Evolutionary conservation across 2,113 vertebrate genomes (phyloP).

Genomic region (Menura novaehollandiae): DNA sequence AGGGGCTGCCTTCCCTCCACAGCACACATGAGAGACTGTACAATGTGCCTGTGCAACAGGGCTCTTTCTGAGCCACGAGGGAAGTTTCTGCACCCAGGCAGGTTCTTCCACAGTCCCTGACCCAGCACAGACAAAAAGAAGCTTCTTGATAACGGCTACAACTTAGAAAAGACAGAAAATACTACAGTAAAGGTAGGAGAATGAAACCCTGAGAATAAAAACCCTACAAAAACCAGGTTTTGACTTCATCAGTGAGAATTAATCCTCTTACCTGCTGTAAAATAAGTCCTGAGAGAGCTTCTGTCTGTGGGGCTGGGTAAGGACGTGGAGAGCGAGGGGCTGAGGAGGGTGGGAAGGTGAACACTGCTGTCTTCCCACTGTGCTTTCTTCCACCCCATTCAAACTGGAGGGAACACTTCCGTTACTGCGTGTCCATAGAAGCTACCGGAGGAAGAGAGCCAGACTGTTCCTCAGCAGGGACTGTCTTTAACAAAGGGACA

Average conservation of each 20-base stretch:
- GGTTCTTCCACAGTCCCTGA: background rate
- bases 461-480: constrained; percentile 21
- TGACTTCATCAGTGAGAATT: background rate
- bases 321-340: fast-evolving
- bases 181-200: background rate
- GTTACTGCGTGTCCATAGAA: background rate
- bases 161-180: background rate
- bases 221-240: background rate
- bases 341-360: background rate
- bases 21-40: background rate
- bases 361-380: fast-evolving
- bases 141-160: background rate
- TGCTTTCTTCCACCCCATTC: background rate
- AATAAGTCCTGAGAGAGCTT: background rate
- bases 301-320: background rate
- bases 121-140: background rate
- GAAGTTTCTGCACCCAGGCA: background rate
- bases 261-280: background rate
- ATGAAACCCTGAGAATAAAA: background rate
- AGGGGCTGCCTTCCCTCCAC: background rate
- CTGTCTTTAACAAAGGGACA: background rate
- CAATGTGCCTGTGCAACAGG: fast-evolving
- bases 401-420: background rate
- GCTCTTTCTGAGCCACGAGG: background rate
- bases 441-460: background rate